These are phyloP conservation scores for Brenthis ino DNA, from an alignment of 2,888 invertebrate genomes.

Conservation along the genomic window DNA sequence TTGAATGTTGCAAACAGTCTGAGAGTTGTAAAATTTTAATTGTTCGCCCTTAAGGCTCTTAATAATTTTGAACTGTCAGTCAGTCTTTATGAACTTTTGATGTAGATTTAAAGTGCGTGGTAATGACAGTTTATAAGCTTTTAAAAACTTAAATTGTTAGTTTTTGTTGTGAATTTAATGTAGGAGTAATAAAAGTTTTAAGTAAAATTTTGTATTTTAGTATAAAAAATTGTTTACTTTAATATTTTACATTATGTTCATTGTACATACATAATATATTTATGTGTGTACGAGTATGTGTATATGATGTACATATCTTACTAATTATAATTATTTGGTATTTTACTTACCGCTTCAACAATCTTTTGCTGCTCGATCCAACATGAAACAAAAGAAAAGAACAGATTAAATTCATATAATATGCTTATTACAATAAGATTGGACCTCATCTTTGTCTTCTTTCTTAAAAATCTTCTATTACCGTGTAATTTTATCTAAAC, in stretches of 20 bases:
- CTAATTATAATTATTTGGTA: neutral
- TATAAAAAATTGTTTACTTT: too few relatives aligned
- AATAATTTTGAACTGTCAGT: slow-evolving; percentile 58
- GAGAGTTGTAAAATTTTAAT: slow-evolving; percentile 54
- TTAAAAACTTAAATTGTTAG: neutral
- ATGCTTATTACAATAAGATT: neutral
- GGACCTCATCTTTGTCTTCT: neutral
- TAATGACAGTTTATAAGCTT: slow-evolving; percentile 1
- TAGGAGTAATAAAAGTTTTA: too few relatives aligned
- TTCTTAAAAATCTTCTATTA: neutral
- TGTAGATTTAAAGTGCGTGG: slow-evolving; percentile 47
- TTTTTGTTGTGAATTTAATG: too few relatives aligned
- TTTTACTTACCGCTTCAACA: slow-evolving; percentile 70
- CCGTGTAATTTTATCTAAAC: too few relatives aligned
- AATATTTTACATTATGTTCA: too few relatives aligned
- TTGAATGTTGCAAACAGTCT: slow-evolving; percentile 26
- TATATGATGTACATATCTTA: too few relatives aligned
- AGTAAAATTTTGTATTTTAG: too few relatives aligned
- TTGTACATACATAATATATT: too few relatives aligned
- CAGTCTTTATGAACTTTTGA: slow-evolving; percentile 55
- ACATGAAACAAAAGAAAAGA: slow-evolving; percentile 64
- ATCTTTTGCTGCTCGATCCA: slow-evolving; percentile 55
- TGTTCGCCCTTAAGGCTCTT: slow-evolving; percentile 44
- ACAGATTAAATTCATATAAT: slow-evolving; percentile 16
- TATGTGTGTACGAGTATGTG: too few relatives aligned